Conservation (phyloP, 2,888 invertebrate species). For the Gastracanthus pulcherrimus region DNA sequence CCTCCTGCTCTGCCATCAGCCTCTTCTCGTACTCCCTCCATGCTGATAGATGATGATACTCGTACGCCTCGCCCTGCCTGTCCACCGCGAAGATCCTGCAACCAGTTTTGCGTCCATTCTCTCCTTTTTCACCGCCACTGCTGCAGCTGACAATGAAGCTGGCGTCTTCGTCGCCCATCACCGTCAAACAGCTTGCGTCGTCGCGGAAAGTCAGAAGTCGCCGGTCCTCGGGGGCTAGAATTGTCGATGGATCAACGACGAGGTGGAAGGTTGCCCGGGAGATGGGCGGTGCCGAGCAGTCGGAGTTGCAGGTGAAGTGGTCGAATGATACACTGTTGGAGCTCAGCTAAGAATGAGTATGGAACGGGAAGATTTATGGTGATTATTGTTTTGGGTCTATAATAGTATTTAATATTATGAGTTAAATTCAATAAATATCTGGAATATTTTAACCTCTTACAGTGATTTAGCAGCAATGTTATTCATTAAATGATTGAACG, state of each 20-base stretch:
- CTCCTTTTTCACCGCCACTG: neutral
- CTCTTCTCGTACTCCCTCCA: slow-evolving; percentile 39
- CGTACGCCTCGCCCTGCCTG: slow-evolving; percentile 67
- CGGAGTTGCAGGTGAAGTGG: neutral
- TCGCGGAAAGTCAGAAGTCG: slow-evolving; percentile 33
- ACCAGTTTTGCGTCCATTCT: neutral
- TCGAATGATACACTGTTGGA: no score
- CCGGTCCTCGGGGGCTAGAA: neutral
- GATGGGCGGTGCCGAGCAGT: neutral
- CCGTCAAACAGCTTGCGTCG: neutral
- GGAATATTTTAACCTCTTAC: no score
- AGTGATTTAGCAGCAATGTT: no score
- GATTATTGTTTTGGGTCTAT: no score
- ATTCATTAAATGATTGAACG: no score
- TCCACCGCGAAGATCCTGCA: slow-evolving; percentile 70
- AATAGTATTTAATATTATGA: no score
- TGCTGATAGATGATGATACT: slow-evolving; percentile 68
- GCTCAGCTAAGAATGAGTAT: no score
- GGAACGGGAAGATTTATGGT: no score
- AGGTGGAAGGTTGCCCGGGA: slow-evolving; percentile 29
- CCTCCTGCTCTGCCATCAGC: slow-evolving; percentile 54
- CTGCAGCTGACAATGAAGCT: neutral
- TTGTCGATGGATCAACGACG: neutral
- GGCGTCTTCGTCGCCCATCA: neutral
- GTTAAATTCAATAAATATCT: no score